Percentiles rank a stretch among this genome's conserved stretches.
These are phyloP conservation scores for Mobula hypostoma DNA, from an alignment of 2,113 vertebrate species.

Conservation along the genomic window DNA sequence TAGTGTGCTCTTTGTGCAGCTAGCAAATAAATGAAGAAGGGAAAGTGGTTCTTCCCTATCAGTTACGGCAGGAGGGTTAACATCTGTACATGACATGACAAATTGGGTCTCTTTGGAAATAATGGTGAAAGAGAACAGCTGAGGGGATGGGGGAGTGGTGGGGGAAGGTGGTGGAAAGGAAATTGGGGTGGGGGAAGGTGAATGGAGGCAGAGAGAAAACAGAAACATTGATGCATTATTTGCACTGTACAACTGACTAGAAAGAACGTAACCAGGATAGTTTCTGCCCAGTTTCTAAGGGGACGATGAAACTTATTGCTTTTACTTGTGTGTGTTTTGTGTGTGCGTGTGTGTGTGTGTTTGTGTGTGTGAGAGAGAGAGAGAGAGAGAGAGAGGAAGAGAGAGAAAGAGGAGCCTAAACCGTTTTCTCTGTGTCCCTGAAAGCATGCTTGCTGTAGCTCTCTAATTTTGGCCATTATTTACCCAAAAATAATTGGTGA, in stretches of 20 bases:
- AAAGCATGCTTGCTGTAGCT: conserved; percentile 29
- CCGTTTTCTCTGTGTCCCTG: not conserved
- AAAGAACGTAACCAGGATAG: conserved; percentile 17
- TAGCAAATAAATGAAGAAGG: conserved; percentile 84
- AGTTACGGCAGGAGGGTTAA: conserved; percentile 76
- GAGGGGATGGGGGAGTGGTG: conserved; percentile 41
- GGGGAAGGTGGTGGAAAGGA: conserved; percentile 37
- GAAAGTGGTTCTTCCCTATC: conserved; percentile 75
- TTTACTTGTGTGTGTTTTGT: not conserved
- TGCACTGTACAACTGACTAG: conserved; percentile 43
- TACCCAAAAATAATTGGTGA: conserved; percentile 36
- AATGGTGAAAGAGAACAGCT: conserved; percentile 34
- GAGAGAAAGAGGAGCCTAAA: conserved; percentile 3
- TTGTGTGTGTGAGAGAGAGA: not conserved
- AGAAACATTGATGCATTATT: conserved; percentile 18
- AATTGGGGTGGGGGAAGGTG: conserved; percentile 17
- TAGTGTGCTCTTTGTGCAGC: conserved; percentile 66
- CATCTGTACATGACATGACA: conserved; percentile 94
- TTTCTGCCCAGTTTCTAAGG: conserved; percentile 10
- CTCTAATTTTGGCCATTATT: conserved; percentile 37
- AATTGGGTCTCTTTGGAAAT: conserved; percentile 66
- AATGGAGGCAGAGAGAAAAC: conserved; percentile 55
- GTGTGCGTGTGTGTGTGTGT: not conserved
- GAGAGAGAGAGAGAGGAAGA: not conserved
- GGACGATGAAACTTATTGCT: not conserved